These are phyloP conservation scores for Petrosia ficiformis DNA, from an alignment of 37 sponge, comb jelly and placozoan species.

Conservation along the genomic window DNA sequence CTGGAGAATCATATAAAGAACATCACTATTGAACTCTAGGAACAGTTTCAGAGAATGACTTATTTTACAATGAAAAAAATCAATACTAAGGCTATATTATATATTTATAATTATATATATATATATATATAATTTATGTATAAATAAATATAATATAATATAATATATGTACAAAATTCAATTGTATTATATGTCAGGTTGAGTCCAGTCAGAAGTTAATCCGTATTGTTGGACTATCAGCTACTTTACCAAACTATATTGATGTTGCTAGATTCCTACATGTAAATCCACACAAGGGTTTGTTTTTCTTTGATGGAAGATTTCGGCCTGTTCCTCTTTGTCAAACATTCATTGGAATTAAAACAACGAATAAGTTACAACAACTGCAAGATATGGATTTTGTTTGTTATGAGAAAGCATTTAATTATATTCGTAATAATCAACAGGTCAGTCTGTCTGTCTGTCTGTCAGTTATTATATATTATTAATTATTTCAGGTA, in stretches of 20 bases:
- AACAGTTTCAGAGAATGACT: no score
- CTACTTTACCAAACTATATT: slow-evolving; percentile 96
- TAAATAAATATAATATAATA: not conserved
- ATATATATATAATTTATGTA: no score
- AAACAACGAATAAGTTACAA: slow-evolving; percentile 66
- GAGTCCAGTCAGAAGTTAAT: slow-evolving; percentile 94
- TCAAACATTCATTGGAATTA: slow-evolving; percentile 90
- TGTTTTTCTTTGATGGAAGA: slow-evolving; percentile 95
- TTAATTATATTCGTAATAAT: slow-evolving; percentile 66
- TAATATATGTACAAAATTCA: no score
- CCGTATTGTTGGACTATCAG: slow-evolving; percentile 97
- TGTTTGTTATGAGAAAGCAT: slow-evolving; percentile 95
- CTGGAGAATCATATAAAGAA: no score
- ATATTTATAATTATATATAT: not conserved
- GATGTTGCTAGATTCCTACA: slow-evolving; percentile 92
- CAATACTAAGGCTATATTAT: not conserved
- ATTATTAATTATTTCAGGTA: slow-evolving; percentile 52
- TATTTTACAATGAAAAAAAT: no score
- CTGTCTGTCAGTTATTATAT: not conserved
- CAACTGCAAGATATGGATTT: slow-evolving; percentile 85
- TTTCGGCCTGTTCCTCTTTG: slow-evolving; percentile 96
- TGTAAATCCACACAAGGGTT: slow-evolving; percentile 86
- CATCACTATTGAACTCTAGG: no score
- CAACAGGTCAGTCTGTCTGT: slow-evolving; percentile 77
- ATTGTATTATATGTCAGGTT: slow-evolving; percentile 48